Evolutionary conservation across 2,888 invertebrate species (phyloP).

Genomic region (Beris chalybata): DNA sequence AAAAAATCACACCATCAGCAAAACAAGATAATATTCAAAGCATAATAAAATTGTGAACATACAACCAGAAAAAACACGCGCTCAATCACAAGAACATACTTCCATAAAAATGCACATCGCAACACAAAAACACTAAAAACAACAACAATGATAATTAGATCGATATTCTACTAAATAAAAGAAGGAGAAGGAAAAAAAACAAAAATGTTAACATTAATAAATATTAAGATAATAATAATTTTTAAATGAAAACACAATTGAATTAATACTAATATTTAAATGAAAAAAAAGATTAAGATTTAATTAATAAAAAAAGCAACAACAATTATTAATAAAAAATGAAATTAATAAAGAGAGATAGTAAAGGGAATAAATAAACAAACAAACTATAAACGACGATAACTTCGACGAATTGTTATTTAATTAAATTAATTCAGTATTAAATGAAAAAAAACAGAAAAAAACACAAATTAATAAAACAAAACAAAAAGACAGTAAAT

Average conservation of each 20-base stretch:
- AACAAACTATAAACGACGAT: no score
- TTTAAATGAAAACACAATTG: slow-evolving; percentile 41
- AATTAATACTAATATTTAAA: slow-evolving; percentile 39
- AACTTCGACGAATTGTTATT: no score
- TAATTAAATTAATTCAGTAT: no score
- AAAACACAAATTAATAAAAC: not conserved
- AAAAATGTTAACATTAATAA: slow-evolving; percentile 41
- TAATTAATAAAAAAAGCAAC: slow-evolving; percentile 16
- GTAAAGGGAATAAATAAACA: not conserved
- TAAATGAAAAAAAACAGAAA: no score
- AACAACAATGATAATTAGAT: slow-evolving; percentile 35
- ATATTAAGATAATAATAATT: slow-evolving; percentile 42
- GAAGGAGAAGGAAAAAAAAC: slow-evolving; percentile 9
- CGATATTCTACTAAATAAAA: slow-evolving; percentile 39
- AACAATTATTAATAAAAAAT: slow-evolving; percentile 10
- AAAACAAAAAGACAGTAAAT: slow-evolving; percentile 5
- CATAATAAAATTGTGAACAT: slow-evolving; percentile 6
- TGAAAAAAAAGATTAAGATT: slow-evolving; percentile 29
- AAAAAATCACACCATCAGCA: slow-evolving; percentile 6
- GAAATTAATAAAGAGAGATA: slow-evolving; percentile 10
- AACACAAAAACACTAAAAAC: slow-evolving; percentile 20
- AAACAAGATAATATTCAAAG: not conserved
- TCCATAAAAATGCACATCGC: slow-evolving; percentile 17
- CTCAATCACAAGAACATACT: slow-evolving; percentile 11
- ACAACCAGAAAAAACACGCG: slow-evolving; percentile 23